These are phyloP conservation scores for Yasuhikotakia modesta DNA, from an alignment of 2,797 vertebrate species.

Conservation along the genomic window DNA sequence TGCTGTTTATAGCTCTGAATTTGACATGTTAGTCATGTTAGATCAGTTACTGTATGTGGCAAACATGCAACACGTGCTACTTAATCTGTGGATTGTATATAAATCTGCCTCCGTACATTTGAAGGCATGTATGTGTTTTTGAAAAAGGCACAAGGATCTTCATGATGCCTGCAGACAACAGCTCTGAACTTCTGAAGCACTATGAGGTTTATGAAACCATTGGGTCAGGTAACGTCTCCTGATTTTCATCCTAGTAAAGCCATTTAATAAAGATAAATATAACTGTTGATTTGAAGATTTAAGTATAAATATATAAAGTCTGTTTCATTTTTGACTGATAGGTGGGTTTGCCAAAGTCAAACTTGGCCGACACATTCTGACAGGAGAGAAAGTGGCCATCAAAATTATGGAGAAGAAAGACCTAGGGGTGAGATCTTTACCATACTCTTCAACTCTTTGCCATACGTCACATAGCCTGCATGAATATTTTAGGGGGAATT, in stretches of 20 bases:
- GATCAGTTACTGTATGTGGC: background rate
- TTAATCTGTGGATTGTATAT: background rate
- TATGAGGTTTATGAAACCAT: constrained; percentile 91
- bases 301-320: background rate
- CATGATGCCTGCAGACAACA: constrained; percentile 72
- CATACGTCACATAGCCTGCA: background rate
- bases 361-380: constrained; percentile 85
- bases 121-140: background rate
- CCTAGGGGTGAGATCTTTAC: constrained; percentile 82
- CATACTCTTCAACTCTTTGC: too few relatives aligned
- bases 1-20: too few relatives aligned
- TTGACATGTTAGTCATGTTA: background rate
- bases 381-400: constrained; percentile 92
- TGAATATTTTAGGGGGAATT: too few relatives aligned
- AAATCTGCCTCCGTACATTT: background rate
- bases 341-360: constrained; percentile 98
- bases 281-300: too few relatives aligned
- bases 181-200: constrained; percentile 84
- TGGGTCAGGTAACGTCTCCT: constrained; percentile 83
- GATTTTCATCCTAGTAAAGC: background rate
- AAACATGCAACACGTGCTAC: background rate
- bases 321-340: constrained; percentile 61
- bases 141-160: background rate
- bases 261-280: too few relatives aligned
- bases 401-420: constrained; percentile 95